These are phyloP conservation scores for Ommatoiulus sabulosus DNA, from an alignment of 2,888 invertebrate species.

Conservation along the genomic window DNA sequence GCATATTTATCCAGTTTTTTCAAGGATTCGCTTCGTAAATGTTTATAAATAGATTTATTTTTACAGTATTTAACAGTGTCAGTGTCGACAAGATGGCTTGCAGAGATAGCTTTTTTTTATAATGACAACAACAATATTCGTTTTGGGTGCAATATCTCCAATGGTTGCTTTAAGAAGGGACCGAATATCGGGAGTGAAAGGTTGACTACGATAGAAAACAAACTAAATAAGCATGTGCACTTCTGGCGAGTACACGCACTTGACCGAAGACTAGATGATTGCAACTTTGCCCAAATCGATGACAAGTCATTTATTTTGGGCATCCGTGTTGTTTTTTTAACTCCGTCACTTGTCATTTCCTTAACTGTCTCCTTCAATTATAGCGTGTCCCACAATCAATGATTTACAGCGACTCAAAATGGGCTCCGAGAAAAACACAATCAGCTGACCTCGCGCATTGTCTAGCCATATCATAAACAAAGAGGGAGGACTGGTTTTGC, in stretches of 20 bases:
- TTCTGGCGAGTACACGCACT: slow-evolving; percentile 22
- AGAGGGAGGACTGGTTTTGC: slow-evolving; percentile 23
- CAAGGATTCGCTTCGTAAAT: slow-evolving; percentile 20
- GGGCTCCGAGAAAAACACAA: slow-evolving; percentile 19
- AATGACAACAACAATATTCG: slow-evolving; percentile 34
- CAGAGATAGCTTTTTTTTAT: not conserved
- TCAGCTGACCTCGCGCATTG: slow-evolving; percentile 18
- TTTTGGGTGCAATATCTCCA: not conserved
- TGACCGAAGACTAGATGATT: slow-evolving; percentile 14
- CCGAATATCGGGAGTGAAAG: not conserved
- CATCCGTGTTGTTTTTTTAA: not conserved
- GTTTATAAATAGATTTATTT: slow-evolving; percentile 16
- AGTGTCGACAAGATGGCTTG: slow-evolving; percentile 34
- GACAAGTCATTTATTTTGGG: slow-evolving; percentile 34
- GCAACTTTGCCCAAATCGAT: slow-evolving; percentile 34
- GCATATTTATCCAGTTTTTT: slow-evolving; percentile 20
- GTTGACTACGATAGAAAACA: not conserved
- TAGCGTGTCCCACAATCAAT: slow-evolving; percentile 27
- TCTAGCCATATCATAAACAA: slow-evolving; percentile 20
- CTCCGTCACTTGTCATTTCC: slow-evolving; percentile 27
- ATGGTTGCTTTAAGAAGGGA: not conserved
- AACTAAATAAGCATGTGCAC: slow-evolving; percentile 27
- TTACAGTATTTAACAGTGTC: slow-evolving; percentile 34
- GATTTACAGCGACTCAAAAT: slow-evolving; percentile 23
- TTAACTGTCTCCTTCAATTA: slow-evolving; percentile 28